phyloP scores from a whole-genome alignment of 2,113 vertebrate species.

The Brienomyrus brachyistius region DNA sequence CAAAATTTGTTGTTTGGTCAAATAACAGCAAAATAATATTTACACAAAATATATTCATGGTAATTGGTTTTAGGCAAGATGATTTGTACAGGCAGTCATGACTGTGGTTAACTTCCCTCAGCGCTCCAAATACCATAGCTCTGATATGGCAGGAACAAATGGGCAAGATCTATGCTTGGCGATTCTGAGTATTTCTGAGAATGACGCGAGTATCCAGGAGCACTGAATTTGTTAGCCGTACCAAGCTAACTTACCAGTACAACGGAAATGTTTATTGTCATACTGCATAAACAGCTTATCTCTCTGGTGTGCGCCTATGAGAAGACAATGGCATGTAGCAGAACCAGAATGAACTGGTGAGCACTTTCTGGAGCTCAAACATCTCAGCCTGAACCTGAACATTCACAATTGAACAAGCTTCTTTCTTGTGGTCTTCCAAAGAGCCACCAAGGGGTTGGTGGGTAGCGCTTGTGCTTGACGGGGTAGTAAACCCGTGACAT shows the following conservation, averaged over 20 bases:
- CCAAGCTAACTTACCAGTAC: not conserved
- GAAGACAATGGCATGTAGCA: not conserved
- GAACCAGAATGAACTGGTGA: not conserved
- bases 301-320: not conserved
- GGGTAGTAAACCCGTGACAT: conserved; percentile 35
- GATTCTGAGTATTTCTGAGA: not conserved
- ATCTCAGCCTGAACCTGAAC: not conserved
- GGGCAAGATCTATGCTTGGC: not conserved
- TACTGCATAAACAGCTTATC: conserved; percentile 29
- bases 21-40: conserved; percentile 7
- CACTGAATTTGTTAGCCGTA: not conserved
- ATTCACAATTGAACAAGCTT: not conserved
- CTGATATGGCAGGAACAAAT: not conserved
- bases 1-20: not conserved
- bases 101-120: not conserved
- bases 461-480: conserved; percentile 18
- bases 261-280: conserved; percentile 38
- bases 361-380: not conserved
- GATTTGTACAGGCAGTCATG: not conserved
- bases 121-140: not conserved
- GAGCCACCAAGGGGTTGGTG: not conserved
- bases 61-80: not conserved
- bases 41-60: not conserved
- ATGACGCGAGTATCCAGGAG: conserved; percentile 8
- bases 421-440: not conserved